Evolutionary conservation across 1,140 invertebrate genomes (phyloP).

Genomic region (Sminthurides bifidus): DNA sequence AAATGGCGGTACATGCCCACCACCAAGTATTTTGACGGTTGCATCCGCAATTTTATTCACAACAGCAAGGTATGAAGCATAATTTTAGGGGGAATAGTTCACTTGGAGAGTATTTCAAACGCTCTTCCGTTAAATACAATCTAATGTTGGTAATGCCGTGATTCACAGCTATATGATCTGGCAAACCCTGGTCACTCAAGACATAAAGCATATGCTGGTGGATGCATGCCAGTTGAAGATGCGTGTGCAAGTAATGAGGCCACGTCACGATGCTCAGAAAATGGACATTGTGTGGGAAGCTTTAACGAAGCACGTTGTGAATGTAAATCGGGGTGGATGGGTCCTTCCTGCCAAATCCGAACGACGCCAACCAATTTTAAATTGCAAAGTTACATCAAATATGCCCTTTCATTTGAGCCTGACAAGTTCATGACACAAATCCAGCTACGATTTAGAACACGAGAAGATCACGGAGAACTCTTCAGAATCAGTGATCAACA

Average conservation of each 20-base stretch:
- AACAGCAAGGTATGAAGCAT: slow-evolving; percentile 63
- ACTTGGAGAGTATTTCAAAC: not conserved
- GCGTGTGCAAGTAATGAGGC: slow-evolving; percentile 62
- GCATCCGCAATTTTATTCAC: slow-evolving; percentile 86
- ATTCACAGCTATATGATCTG: slow-evolving; percentile 64
- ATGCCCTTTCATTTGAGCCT: slow-evolving; percentile 85
- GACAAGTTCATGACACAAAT: slow-evolving; percentile 74
- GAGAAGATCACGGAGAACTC: slow-evolving; percentile 80
- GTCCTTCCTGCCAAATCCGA: slow-evolving; percentile 61
- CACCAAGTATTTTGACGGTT: slow-evolving; percentile 69
- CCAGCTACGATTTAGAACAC: slow-evolving; percentile 80
- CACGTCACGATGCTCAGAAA: slow-evolving; percentile 72
- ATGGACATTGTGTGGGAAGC: slow-evolving; percentile 85
- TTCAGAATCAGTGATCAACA: slow-evolving; percentile 88
- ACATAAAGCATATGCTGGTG: slow-evolving; percentile 57
- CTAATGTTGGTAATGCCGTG: not conserved
- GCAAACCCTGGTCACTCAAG: slow-evolving; percentile 71
- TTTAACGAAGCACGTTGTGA: slow-evolving; percentile 71
- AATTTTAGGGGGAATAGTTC: not conserved
- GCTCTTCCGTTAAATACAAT: not conserved
- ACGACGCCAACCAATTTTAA: slow-evolving; percentile 82
- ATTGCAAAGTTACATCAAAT: slow-evolving; percentile 86
- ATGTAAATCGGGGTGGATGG: slow-evolving; percentile 30
- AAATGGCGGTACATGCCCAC: slow-evolving; percentile 75
- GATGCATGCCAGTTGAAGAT: slow-evolving; percentile 81